Percentiles rank a stretch among this genome's conserved stretches.
Conservation (phyloP, 2,113 vertebrate genomes). For the Telmatochromis sp. region DNA sequence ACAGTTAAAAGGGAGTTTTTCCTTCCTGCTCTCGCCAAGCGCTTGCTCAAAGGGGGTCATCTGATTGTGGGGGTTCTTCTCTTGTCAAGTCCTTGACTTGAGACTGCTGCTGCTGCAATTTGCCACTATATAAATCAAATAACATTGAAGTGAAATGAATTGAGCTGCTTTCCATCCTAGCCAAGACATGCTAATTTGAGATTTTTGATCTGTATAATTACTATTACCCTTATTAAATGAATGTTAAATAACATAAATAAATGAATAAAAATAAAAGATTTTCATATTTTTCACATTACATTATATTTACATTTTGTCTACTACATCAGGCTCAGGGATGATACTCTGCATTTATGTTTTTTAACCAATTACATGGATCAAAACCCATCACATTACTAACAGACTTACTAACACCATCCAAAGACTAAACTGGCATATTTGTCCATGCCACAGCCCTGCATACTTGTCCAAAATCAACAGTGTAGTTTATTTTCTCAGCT, state of each 20-base stretch:
- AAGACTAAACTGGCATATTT: background rate
- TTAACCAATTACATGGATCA: background rate
- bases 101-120: background rate
- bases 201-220: background rate
- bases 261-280: background rate
- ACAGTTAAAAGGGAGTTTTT: background rate
- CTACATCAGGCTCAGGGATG: no score
- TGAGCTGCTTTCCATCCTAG: background rate
- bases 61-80: background rate
- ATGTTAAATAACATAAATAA: background rate
- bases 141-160: background rate
- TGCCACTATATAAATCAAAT: background rate
- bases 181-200: background rate
- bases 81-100: background rate
- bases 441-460: background rate
- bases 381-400: background rate
- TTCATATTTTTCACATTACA: background rate
- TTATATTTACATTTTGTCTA: background rate
- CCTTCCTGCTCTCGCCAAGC: background rate
- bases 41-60: background rate
- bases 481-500: background rate
- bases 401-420: background rate
- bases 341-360: background rate
- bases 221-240: background rate
- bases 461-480: background rate